These are phyloP conservation scores for Scylla paramamosain DNA, from an alignment of 1,140 invertebrate genomes.

Conservation along the genomic window DNA sequence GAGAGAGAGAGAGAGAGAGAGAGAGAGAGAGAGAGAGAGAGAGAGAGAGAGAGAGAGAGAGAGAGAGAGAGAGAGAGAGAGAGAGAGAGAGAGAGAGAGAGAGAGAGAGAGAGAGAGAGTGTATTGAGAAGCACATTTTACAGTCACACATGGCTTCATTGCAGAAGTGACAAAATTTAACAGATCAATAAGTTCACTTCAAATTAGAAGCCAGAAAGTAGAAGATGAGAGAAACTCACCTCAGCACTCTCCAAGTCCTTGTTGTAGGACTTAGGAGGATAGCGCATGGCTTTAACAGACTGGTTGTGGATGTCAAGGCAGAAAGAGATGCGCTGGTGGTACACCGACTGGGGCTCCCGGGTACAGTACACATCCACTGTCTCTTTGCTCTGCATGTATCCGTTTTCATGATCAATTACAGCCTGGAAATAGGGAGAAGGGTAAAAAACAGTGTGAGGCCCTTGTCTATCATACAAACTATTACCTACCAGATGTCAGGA, in stretches of 20 bases:
- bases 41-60: no score
- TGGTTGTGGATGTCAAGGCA: slow-evolving; percentile 99
- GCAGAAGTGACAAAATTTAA: no score
- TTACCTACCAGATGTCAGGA: not conserved
- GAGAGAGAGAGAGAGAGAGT: no score
- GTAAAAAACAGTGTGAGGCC: not conserved
- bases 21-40: no score
- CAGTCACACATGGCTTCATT: no score
- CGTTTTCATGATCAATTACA: slow-evolving; percentile 93
- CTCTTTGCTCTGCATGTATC: slow-evolving; percentile 98
- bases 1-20: no score
- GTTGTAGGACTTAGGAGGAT: slow-evolving; percentile 99
- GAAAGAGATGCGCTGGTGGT: slow-evolving; percentile 98
- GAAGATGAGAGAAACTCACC: slow-evolving; percentile 78
- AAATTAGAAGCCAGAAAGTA: no score
- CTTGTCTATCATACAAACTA: no score
- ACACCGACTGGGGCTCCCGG: slow-evolving; percentile 96
- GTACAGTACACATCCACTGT: slow-evolving; percentile 98
- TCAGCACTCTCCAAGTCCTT: slow-evolving; percentile 99
- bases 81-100: no score
- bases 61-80: no score
- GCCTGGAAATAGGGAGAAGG: slow-evolving; percentile 56
- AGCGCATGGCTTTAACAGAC: slow-evolving; percentile 98
- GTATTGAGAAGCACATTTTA: no score
- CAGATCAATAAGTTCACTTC: no score